Percentiles rank a stretch among this genome's conserved stretches.
phyloP scores from a whole-genome alignment of 2,888 invertebrate species.

The Agrotis segetum region DNA sequence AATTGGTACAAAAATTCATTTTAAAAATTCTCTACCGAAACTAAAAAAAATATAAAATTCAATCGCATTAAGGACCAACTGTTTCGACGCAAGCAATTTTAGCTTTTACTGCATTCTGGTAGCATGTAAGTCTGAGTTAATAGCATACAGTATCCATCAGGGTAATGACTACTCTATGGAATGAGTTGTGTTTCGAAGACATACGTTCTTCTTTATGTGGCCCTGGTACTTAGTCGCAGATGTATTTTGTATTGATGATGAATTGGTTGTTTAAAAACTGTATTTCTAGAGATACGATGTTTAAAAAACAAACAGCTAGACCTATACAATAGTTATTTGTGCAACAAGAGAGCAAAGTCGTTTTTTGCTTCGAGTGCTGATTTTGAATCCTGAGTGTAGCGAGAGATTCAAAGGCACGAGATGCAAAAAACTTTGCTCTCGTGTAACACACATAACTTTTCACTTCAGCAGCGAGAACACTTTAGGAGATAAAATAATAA shows the following conservation, averaged over 20 bases:
- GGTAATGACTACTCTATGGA: slow-evolving; percentile 47
- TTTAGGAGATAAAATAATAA: no score
- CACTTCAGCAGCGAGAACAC: no score
- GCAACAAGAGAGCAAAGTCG: no score
- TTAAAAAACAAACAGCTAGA: no score
- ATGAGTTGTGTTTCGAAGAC: slow-evolving; percentile 31
- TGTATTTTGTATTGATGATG: not conserved
- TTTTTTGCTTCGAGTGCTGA: no score
- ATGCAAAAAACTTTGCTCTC: no score
- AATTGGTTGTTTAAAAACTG: not conserved
- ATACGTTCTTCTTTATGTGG: not conserved
- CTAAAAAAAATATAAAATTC: slow-evolving; percentile 22
- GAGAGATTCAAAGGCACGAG: no score
- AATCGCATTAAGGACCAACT: slow-evolving; percentile 18
- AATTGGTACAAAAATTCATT: not conserved
- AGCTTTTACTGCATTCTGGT: slow-evolving; percentile 5
- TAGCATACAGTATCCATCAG: slow-evolving; percentile 19
- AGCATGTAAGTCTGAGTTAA: slow-evolving; percentile 1
- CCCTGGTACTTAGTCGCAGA: not conserved
- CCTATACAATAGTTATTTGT: no score
- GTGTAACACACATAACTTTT: no score
- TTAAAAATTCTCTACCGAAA: not conserved
- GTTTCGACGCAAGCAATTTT: slow-evolving; percentile 17
- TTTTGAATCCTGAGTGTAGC: no score
- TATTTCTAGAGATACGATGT: no score